phyloP scores from a whole-genome alignment of 2,888 invertebrate genomes.

The Drosophila multiciliata region DNA sequence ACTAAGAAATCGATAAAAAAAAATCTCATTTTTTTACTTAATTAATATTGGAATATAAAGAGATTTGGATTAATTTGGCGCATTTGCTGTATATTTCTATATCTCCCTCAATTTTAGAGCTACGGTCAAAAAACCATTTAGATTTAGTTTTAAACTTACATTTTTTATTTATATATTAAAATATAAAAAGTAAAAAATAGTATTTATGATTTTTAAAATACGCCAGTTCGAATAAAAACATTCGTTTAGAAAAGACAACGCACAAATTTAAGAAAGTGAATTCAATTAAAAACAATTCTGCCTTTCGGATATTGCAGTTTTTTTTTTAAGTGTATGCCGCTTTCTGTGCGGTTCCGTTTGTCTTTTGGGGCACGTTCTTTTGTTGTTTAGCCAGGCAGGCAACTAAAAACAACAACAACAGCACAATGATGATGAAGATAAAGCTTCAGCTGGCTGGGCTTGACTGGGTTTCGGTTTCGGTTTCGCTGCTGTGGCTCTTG shows the following conservation, averaged over 20 bases:
- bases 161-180: no score
- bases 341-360: slow-evolving; percentile 26
- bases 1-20: neutral
- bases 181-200: no score
- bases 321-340: neutral
- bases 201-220: neutral
- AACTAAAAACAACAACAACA: slow-evolving; percentile 37
- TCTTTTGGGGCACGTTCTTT: slow-evolving; percentile 46
- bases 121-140: no score
- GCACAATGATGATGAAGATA: slow-evolving; percentile 39
- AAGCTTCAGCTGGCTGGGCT: slow-evolving; percentile 39
- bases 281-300: neutral
- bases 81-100: neutral
- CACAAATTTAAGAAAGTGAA: no score
- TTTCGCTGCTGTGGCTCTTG: neutral
- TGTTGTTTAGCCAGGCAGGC: slow-evolving; percentile 38
- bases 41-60: neutral
- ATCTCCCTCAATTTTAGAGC: neutral
- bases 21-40: neutral
- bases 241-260: neutral
- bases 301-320: neutral
- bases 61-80: neutral
- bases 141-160: neutral
- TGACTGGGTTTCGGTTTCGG: slow-evolving; percentile 37
- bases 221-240: neutral